Conservation (phyloP, 2,888 invertebrate genomes). For the Andrena trimmerana region DNA sequence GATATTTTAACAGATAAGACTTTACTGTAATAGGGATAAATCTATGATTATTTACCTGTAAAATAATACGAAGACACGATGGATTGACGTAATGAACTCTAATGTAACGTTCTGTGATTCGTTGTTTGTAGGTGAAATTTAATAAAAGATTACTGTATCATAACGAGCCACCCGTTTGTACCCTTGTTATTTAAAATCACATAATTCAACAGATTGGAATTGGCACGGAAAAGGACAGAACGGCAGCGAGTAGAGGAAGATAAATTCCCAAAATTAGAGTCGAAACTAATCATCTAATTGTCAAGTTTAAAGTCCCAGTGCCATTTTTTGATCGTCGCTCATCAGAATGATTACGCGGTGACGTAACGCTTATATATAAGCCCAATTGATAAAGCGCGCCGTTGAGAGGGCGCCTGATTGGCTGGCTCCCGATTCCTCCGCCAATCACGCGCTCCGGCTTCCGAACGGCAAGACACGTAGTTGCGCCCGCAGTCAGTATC, state of each 20-base stretch:
- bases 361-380: conserved; percentile 63
- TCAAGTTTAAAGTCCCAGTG: background rate
- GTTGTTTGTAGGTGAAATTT: conserved; percentile 86
- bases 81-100: conserved; percentile 85
- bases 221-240: too few relatives aligned
- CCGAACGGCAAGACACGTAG: conserved; percentile 20
- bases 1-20: conserved; percentile 84
- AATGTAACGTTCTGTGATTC: conserved; percentile 86
- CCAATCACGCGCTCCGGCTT: conserved; percentile 19
- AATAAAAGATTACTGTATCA: conserved; percentile 85
- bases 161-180: conserved; percentile 54
- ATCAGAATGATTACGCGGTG: conserved; percentile 44
- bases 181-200: background rate
- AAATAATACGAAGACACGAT: conserved; percentile 83
- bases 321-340: conserved; percentile 19
- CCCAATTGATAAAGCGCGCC: conserved; percentile 40
- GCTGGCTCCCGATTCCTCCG: background rate
- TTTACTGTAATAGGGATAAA: conserved; percentile 84
- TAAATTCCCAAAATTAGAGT: too few relatives aligned
- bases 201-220: too few relatives aligned
- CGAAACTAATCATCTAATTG: background rate
- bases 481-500: conserved; percentile 19
- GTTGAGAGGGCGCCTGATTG: conserved; percentile 30
- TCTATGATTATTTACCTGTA: conserved; percentile 84
- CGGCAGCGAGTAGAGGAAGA: background rate